Percentiles rank a stretch among this genome's conserved stretches.
Conservation (phyloP, 2,113 vertebrate species). For the Paratilapia polleni region DNA sequence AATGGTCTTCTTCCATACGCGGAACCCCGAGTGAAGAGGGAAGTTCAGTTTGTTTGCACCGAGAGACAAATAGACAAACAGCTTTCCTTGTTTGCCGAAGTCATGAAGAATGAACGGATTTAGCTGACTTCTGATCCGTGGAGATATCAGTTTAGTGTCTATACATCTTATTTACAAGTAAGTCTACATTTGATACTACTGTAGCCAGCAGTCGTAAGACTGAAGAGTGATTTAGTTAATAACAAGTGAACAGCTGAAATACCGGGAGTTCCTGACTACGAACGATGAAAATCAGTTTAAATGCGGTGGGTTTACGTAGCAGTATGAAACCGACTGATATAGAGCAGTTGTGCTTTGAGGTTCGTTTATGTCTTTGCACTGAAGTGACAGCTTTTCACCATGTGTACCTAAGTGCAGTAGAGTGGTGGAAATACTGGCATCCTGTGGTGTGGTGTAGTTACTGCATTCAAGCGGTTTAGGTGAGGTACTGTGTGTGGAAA, state of each 20-base stretch:
- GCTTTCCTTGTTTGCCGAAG: not conserved
- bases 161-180: slow-evolving; percentile 18
- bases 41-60: slow-evolving; percentile 63
- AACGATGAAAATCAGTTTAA: not conserved
- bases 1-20: slow-evolving; percentile 46
- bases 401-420: not conserved
- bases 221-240: not conserved
- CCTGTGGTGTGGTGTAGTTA: slow-evolving; percentile 36
- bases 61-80: not conserved
- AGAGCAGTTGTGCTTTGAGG: not conserved
- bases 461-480: not conserved
- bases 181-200: slow-evolving; percentile 14
- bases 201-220: not conserved
- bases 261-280: not conserved
- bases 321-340: not conserved
- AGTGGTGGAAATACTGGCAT: slow-evolving; percentile 57
- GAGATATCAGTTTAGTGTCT: not conserved
- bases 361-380: not conserved
- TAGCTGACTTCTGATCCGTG: not conserved
- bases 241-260: not conserved
- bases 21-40: slow-evolving; percentile 55
- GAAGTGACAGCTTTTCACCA: not conserved
- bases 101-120: not conserved
- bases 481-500: not conserved
- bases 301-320: not conserved